A percentile compares a stretch with the other conserved stretches of the same genome.
Evolutionary conservation across 2,797 vertebrate species (phyloP).

Genomic region (Gadopsis bispinosus): DNA sequence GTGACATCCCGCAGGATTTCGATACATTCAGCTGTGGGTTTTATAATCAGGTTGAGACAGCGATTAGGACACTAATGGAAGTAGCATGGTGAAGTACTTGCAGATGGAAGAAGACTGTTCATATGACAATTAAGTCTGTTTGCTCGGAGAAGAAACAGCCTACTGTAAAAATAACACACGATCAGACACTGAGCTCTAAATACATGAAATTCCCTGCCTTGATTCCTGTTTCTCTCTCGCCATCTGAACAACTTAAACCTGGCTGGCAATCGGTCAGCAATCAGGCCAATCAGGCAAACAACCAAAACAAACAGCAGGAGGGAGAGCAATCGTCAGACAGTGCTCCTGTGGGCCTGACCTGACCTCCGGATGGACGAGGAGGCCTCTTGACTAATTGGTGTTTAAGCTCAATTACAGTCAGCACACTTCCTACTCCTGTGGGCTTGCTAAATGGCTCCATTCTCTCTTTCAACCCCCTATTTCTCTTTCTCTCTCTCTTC

Average conservation of each 20-base stretch:
- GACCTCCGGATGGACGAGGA: constrained; percentile 64
- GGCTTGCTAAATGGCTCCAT: constrained; percentile 80
- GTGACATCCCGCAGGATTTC: background rate
- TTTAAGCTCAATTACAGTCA: constrained; percentile 78
- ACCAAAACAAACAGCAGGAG: constrained; percentile 79
- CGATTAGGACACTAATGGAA: background rate
- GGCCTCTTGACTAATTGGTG: constrained; percentile 78
- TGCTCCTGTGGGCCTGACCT: constrained; percentile 52
- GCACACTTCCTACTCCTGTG: constrained; percentile 80
- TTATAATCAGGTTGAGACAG: background rate
- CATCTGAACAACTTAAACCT: constrained; percentile 51
- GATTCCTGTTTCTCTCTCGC: constrained; percentile 37
- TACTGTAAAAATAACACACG: constrained; percentile 1
- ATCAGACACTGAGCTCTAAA: constrained; percentile 25
- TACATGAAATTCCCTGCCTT: constrained; percentile 7
- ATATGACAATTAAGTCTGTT: background rate
- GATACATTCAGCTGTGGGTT: background rate
- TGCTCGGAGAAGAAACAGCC: background rate
- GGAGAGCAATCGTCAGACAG: constrained; percentile 69
- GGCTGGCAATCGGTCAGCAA: constrained; percentile 73
- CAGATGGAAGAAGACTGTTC: background rate
- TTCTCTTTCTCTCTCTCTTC: constrained; percentile 21
- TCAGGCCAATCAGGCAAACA: constrained; percentile 74
- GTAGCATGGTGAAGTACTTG: background rate
- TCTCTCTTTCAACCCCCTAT: constrained; percentile 62